A percentile compares a stretch with the other conserved stretches of the same genome.
phyloP scores from a whole-genome alignment of 1,140 invertebrate genomes.

The Eupeodes corollae region DNA sequence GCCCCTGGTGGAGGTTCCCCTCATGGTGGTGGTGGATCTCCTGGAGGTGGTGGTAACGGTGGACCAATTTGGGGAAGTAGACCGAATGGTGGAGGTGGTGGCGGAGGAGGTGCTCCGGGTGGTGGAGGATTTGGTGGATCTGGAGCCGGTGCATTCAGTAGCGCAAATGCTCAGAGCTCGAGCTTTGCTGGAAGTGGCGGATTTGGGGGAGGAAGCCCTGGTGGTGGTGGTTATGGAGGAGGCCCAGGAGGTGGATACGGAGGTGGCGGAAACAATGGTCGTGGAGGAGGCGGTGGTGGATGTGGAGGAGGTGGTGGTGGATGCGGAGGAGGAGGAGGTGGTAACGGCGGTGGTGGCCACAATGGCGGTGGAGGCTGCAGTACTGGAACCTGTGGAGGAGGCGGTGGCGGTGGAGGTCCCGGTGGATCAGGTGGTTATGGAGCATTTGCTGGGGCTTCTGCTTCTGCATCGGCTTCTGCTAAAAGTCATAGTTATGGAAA shows the following conservation, averaged over 20 bases:
- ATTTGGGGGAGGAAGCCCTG: constrained; percentile 5
- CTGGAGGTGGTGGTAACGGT: constrained; percentile 7
- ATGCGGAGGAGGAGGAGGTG: constrained; percentile 17
- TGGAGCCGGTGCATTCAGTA: constrained; percentile 31
- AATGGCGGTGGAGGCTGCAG: constrained; percentile 2
- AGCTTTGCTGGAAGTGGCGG: constrained; percentile 26
- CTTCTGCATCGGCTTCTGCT: too few species aligned
- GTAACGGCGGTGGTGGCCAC: constrained; percentile 10
- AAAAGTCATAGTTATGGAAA: too few species aligned
- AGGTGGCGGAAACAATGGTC: constrained; percentile 13
- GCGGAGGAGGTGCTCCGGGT: constrained; percentile 10
- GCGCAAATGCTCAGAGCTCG: constrained; percentile 34
- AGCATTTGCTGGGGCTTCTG: constrained; percentile 9
- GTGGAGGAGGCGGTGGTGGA: constrained; percentile 8
- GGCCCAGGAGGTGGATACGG: constrained; percentile 9
- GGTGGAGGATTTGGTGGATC: constrained; percentile 29
- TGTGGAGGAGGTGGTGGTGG: constrained; percentile 18
- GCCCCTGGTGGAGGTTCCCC: constrained; percentile 10
- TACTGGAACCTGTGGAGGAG: neutral
- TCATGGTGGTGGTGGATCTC: neutral
- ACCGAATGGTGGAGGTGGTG: constrained; percentile 10
- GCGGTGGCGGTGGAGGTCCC: constrained; percentile 7
- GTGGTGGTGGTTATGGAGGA: constrained; percentile 6
- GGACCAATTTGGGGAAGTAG: constrained; percentile 14
- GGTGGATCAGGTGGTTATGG: constrained; percentile 7